Conservation (phyloP, 2,113 vertebrate species). For the Antechinus stuartii region DNA sequence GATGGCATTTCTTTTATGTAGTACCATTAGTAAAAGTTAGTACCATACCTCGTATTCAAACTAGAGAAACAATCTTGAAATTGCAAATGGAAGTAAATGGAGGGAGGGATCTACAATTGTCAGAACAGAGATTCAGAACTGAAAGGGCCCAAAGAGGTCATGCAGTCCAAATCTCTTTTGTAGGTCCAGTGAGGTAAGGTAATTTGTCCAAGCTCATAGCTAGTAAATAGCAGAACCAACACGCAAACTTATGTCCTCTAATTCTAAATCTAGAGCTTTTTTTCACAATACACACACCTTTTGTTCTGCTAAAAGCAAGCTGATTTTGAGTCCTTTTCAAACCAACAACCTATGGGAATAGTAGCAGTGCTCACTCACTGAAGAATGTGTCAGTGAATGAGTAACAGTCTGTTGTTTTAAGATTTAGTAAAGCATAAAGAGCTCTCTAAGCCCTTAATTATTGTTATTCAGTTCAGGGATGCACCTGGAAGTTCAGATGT, state of each 20-base stretch:
- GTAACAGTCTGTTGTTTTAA: constrained; percentile 58
- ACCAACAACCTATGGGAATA: constrained; percentile 50
- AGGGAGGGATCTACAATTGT: background rate
- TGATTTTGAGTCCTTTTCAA: constrained; percentile 25
- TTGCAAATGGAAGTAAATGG: background rate
- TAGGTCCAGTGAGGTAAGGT: background rate
- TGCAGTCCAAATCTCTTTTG: background rate
- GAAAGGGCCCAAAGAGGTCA: background rate
- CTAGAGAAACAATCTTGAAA: background rate
- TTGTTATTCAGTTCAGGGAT: constrained; percentile 7
- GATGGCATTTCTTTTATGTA: background rate
- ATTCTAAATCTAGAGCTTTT: background rate
- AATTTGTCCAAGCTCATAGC: background rate
- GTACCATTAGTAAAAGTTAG: background rate
- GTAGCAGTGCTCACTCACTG: constrained; percentile 34
- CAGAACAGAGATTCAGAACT: background rate
- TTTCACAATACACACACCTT: background rate
- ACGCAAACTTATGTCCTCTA: background rate
- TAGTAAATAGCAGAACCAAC: background rate
- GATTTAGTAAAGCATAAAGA: constrained; percentile 56
- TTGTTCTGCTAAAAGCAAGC: constrained; percentile 32
- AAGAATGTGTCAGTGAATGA: constrained; percentile 51
- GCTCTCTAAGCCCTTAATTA: constrained; percentile 57
- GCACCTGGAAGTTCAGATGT: background rate
- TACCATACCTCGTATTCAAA: background rate